These are phyloP conservation scores for Lepilemur ruficaudatus DNA, from an alignment of 2,797 vertebrate species.

Conservation along the genomic window DNA sequence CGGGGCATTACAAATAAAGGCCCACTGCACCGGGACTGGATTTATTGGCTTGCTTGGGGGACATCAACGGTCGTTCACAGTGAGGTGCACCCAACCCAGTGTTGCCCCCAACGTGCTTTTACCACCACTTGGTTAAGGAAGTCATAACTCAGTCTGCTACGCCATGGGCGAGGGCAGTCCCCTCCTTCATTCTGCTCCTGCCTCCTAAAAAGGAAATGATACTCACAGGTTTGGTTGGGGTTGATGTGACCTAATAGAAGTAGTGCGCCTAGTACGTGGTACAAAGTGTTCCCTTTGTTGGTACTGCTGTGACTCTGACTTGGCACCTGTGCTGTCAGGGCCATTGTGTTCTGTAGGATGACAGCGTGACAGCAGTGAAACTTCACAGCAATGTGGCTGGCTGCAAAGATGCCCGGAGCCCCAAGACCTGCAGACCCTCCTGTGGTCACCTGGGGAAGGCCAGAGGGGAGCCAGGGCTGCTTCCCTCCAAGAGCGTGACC, in stretches of 20 bases:
- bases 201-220: not conserved
- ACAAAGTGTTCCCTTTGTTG: fast-evolving
- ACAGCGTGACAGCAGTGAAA: not conserved
- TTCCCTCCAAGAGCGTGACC: not conserved
- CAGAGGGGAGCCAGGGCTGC: not conserved
- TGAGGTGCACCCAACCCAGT: not conserved
- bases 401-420: fast-evolving
- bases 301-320: not conserved
- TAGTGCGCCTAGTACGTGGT: fast-evolving
- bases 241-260: not conserved
- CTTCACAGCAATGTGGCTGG: not conserved
- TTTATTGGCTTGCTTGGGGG: not conserved
- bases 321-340: not conserved
- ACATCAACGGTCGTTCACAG: not conserved
- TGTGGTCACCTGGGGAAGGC: not conserved
- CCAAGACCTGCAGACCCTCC: not conserved
- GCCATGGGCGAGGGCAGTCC: not conserved
- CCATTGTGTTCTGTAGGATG: not conserved
- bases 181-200: not conserved
- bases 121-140: not conserved
- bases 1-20: not conserved
- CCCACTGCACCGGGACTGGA: too few species aligned
- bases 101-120: not conserved
- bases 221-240: not conserved
- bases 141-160: not conserved